Conservation (phyloP, 2,113 vertebrate species). For the Paracanthobrama guichenoti region DNA sequence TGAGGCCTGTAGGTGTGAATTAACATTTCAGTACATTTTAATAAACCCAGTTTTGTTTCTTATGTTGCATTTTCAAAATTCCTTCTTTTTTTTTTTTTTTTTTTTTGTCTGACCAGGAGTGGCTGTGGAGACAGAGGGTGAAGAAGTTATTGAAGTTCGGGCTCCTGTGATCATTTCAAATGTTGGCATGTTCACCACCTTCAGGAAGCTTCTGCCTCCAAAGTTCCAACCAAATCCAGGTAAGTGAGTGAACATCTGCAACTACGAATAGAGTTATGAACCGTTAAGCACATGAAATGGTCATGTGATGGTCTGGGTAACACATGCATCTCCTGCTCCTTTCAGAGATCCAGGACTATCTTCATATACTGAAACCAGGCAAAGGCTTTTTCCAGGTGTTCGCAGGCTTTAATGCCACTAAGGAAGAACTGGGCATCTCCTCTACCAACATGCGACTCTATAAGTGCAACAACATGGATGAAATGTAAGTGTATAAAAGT, state of each 20-base stretch:
- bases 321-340: background rate
- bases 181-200: background rate
- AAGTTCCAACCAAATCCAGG: background rate
- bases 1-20: too few species aligned
- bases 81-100: too few species aligned
- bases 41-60: too few species aligned
- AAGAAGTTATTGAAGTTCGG: background rate
- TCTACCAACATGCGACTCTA: background rate
- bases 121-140: background rate
- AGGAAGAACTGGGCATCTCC: background rate
- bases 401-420: background rate
- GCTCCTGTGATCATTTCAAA: slow-evolving; percentile 18
- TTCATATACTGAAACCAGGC: background rate
- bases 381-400: slow-evolving; percentile 13
- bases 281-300: too few species aligned
- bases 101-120: slow-evolving; percentile 17
- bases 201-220: slow-evolving; percentile 13
- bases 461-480: slow-evolving; percentile 12
- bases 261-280: too few species aligned
- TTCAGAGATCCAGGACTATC: background rate
- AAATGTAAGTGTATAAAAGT: background rate
- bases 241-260: background rate
- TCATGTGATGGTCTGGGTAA: too few species aligned
- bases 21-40: too few species aligned
- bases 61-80: too few species aligned